Percentiles rank a stretch among this genome's conserved stretches.
Evolutionary conservation across 1,140 invertebrate species (phyloP).

Genomic region (Oryctes rhinoceros): DNA sequence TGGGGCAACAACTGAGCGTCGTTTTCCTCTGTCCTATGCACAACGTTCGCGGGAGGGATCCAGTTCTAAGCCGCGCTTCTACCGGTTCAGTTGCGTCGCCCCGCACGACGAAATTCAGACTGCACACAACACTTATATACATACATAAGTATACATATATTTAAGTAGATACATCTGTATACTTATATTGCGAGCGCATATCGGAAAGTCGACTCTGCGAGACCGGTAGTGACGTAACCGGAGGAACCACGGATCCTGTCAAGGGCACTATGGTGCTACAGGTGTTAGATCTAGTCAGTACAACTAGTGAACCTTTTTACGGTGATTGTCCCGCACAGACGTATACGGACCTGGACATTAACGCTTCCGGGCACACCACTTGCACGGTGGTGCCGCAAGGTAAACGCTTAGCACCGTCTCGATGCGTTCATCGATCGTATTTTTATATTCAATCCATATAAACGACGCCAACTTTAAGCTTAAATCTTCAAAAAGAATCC

Average conservation of each 20-base stretch:
- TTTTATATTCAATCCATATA: too few relatives aligned
- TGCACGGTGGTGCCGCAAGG: slow-evolving; percentile 60
- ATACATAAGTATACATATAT: neutral
- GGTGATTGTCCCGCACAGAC: slow-evolving; percentile 59
- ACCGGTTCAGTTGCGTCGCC: slow-evolving; percentile 37
- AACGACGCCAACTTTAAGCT: too few relatives aligned
- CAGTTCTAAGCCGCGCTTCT: slow-evolving; percentile 44
- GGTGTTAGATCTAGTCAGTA: slow-evolving; percentile 59
- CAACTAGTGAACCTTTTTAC: slow-evolving; percentile 59
- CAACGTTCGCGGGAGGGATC: slow-evolving; percentile 34
- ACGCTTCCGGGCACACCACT: slow-evolving; percentile 57
- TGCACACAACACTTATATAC: slow-evolving; percentile 21
- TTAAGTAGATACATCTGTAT: neutral
- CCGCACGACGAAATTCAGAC: neutral
- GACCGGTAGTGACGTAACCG: slow-evolving; percentile 54
- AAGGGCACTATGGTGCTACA: slow-evolving; percentile 61
- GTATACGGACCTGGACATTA: slow-evolving; percentile 59
- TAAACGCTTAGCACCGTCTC: slow-evolving; percentile 39
- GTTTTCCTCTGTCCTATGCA: slow-evolving; percentile 37
- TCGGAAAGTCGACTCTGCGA: slow-evolving; percentile 21
- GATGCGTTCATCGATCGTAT: too few relatives aligned
- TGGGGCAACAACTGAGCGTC: slow-evolving; percentile 36
- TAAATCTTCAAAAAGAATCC: too few relatives aligned
- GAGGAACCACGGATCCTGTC: slow-evolving; percentile 56
- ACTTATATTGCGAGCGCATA: neutral